Evolutionary conservation across 2,888 invertebrate genomes (phyloP), one percentile per base, ranked within the genome.

Genomic region (Sericinus montela): DNA sequence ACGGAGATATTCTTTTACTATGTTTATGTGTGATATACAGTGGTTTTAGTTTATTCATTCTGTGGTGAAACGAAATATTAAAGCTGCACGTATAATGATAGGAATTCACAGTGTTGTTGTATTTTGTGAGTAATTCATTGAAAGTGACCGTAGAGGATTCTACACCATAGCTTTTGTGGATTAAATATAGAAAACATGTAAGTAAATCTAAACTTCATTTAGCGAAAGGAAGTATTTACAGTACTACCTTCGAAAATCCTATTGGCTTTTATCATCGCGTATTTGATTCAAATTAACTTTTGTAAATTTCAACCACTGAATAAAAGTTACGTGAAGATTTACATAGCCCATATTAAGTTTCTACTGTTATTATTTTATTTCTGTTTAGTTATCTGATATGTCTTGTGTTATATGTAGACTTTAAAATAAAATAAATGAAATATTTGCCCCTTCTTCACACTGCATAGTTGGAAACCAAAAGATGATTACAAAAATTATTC

Each of bases 181-280:
- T 77, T 76, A 75, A 70, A 75, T 80, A 75, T 79, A 82, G 75
- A 66, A n/a, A 67, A 64, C 72, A 76, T 69, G 87, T 87, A 72
- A 86, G 86, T 87, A 83, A 85, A 85, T 84, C 83, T 83, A 82
- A 78, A 80, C 65, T 53, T 59, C 68, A 61, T n/a, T n/a, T n/a
- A 52, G 54, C 53, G 57, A 54, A 55, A 51, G 45, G n/a, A 40
- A 43, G 42, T 47, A n/a, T n/a, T 13, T 42, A 19, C 32, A 32
- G 3, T 29, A 34, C 38, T 38, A 42, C 36, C 32, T 32, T n/a
- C 25, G 4, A 25, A 25, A 25, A 25, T 25, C 25, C 8, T 25
- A 25, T 25, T 25, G 7, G 6, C 25, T 1, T 25, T n/a, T n/a
- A n/a, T n/a, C n/a, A n/a, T n/a, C n/a, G 4, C n/a, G 8, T 29